Conservation (phyloP, 2,113 vertebrate genomes). For the Pyxicephalus adspersus region DNA sequence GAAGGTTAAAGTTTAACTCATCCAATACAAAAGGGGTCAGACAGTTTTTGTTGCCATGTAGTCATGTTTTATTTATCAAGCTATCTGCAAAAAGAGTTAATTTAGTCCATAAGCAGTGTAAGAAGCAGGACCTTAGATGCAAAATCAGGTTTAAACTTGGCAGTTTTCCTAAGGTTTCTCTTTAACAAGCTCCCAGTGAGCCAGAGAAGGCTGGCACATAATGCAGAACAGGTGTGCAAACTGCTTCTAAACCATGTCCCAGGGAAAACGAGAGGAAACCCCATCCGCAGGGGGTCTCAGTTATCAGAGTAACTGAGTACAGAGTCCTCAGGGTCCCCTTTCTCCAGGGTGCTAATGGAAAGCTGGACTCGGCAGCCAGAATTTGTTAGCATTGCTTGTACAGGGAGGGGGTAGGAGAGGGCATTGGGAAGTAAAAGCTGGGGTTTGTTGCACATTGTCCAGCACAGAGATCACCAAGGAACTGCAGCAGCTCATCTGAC, state of each 20-base stretch:
- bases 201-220: slow-evolving; percentile 48
- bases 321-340: slow-evolving; percentile 51
- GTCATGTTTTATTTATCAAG: not conserved
- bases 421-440: slow-evolving; percentile 55
- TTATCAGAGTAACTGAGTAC: slow-evolving; percentile 51
- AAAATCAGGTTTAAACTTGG: slow-evolving; percentile 36
- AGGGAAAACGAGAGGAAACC: slow-evolving; percentile 55
- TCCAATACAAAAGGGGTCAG: no score
- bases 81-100: not conserved
- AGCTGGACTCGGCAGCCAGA: slow-evolving; percentile 45
- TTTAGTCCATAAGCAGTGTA: not conserved
- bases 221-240: slow-evolving; percentile 54
- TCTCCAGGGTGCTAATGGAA: slow-evolving; percentile 56
- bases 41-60: no score
- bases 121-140: not conserved
- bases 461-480: slow-evolving; percentile 22
- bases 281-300: slow-evolving; percentile 57
- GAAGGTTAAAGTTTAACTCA: no score
- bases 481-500: slow-evolving; percentile 13
- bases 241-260: slow-evolving; percentile 54
- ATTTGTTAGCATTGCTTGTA: slow-evolving; percentile 35
- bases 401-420: slow-evolving; percentile 52
- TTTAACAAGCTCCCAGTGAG: slow-evolving; percentile 14
- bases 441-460: slow-evolving; percentile 28
- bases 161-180: slow-evolving; percentile 28